Conservation (phyloP, 53 echinoderm and acorn worm species). For the Holothuria scabra region DNA sequence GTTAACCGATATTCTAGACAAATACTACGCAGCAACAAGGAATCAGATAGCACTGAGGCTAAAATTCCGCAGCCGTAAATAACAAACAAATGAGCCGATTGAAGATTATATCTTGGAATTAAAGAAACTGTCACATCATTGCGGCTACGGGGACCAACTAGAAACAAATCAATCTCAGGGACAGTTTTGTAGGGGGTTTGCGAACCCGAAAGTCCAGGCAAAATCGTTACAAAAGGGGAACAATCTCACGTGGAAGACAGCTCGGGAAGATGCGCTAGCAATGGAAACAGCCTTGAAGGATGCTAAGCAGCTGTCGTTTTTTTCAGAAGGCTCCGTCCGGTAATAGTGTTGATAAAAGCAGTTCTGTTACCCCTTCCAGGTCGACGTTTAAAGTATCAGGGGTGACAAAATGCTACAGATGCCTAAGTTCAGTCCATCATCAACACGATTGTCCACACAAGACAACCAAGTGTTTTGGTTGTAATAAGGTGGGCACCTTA, state of each 20-base stretch:
- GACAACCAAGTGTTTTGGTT: slow-evolving; percentile 43
- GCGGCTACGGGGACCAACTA: slow-evolving; percentile 50
- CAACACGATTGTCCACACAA: slow-evolving; percentile 35
- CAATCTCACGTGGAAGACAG: slow-evolving; percentile 54
- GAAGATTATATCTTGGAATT: slow-evolving; percentile 56
- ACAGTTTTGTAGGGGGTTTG: slow-evolving; percentile 51
- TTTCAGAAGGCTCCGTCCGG: neutral
- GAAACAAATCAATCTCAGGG: slow-evolving; percentile 62
- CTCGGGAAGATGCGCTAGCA: slow-evolving; percentile 53
- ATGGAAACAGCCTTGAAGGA: slow-evolving; percentile 46
- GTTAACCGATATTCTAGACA: slow-evolving; percentile 18
- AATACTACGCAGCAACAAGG: slow-evolving; percentile 49
- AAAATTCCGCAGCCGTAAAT: slow-evolving; percentile 30
- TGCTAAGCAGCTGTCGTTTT: neutral
- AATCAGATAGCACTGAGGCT: slow-evolving; percentile 44
- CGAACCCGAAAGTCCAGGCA: slow-evolving; percentile 27
- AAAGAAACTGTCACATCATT: slow-evolving; percentile 54
- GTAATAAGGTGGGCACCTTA: slow-evolving; percentile 59
- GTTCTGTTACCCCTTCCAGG: neutral
- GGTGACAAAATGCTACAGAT: neutral
- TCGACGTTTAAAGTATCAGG: neutral
- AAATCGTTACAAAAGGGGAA: slow-evolving; percentile 50
- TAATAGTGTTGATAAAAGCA: neutral
- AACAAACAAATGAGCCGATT: slow-evolving; percentile 25
- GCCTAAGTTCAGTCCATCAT: neutral